Evolutionary conservation across 1,140 invertebrate genomes (phyloP).

Genomic region (Formica selysi): DNA sequence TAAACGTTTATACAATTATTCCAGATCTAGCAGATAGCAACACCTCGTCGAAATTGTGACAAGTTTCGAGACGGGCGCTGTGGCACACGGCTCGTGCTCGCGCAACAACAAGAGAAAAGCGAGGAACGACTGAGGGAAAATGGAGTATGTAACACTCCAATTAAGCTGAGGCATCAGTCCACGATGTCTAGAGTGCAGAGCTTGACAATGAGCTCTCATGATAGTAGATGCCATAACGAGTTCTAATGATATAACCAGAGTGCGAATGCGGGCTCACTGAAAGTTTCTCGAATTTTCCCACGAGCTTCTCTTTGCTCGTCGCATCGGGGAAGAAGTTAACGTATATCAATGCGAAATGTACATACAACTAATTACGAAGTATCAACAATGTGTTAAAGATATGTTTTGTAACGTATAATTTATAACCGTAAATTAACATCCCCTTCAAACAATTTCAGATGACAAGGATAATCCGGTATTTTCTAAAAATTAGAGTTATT

Average conservation of each 20-base stretch:
- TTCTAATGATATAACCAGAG: slow-evolving; percentile 71
- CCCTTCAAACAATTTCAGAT: not conserved
- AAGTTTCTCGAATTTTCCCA: slow-evolving; percentile 67
- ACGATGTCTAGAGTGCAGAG: slow-evolving; percentile 71
- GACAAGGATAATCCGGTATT: not conserved
- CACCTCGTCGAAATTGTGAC: slow-evolving; percentile 72
- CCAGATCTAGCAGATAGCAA: slow-evolving; percentile 50
- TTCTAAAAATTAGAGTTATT: not conserved
- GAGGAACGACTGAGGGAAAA: slow-evolving; percentile 68
- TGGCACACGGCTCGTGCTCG: slow-evolving; percentile 16
- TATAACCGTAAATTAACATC: slow-evolving; percentile 11
- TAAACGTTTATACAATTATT: slow-evolving; percentile 60
- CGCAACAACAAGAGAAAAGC: slow-evolving; percentile 54
- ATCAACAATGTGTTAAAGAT: slow-evolving; percentile 25
- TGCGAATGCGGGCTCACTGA: slow-evolving; percentile 67
- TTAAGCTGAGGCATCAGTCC: slow-evolving; percentile 80
- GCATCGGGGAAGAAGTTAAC: slow-evolving; percentile 46
- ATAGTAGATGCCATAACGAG: slow-evolving; percentile 71
- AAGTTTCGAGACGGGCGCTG: slow-evolving; percentile 68
- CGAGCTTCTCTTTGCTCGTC: slow-evolving; percentile 59
- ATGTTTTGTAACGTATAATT: slow-evolving; percentile 34
- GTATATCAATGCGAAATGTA: slow-evolving; percentile 40
- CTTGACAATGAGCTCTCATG: slow-evolving; percentile 76
- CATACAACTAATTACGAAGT: slow-evolving; percentile 55
- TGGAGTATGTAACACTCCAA: slow-evolving; percentile 79